phyloP scores from a whole-genome alignment of 30 jellyfish, hydroid and myxozoan species.

The Aurelia sp. region DNA sequence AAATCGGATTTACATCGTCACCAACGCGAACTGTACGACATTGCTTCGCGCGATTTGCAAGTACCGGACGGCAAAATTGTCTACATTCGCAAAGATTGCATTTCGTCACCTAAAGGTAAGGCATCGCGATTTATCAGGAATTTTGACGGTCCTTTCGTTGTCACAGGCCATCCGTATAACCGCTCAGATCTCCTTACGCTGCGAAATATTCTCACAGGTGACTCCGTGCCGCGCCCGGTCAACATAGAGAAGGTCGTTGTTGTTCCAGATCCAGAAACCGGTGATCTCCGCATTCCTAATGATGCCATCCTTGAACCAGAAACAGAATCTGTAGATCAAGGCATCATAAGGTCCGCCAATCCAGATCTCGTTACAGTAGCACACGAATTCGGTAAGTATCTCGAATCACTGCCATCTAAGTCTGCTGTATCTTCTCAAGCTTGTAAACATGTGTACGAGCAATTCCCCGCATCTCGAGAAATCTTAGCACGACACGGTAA shows the following conservation, averaged over 20 bases:
- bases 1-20: constrained; percentile 30
- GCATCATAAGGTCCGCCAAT: not conserved
- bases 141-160: not conserved
- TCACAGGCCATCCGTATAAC: constrained; percentile 13
- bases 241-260: not conserved
- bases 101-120: not conserved
- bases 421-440: not conserved
- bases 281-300: not conserved
- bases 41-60: constrained; percentile 22
- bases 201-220: not conserved
- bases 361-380: not conserved
- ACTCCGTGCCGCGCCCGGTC: not conserved
- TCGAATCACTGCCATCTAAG: not conserved
- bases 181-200: constrained; percentile 10
- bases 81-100: not conserved
- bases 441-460: not conserved
- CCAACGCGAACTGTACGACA: constrained; percentile 30
- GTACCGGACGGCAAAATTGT: constrained; percentile 19
- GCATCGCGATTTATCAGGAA: not conserved
- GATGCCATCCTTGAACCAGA: not conserved
- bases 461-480: not conserved
- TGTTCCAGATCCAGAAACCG: not conserved
- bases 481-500: not conserved
- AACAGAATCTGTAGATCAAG: not conserved
- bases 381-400: not conserved